phyloP scores from a whole-genome alignment of 1,140 invertebrate species.

The Danaus plexippus region DNA sequence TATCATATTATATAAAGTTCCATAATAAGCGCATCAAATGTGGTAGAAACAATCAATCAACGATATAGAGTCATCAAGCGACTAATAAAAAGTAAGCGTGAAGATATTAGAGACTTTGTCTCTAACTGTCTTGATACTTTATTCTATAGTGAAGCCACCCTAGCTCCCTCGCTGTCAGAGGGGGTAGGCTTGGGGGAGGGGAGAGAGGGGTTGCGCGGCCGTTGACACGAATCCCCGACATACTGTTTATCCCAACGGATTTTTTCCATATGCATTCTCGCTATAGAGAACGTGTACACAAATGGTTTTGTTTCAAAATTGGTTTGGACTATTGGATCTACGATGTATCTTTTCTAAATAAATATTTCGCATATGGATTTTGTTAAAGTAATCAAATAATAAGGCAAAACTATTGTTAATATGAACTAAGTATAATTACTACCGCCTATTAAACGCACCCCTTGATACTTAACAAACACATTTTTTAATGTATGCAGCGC shows the following conservation, averaged over 20 bases:
- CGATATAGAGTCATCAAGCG: slow-evolving; percentile 45
- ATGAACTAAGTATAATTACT: too few relatives aligned
- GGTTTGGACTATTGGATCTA: too few relatives aligned
- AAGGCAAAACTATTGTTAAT: too few relatives aligned
- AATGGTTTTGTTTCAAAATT: slow-evolving; percentile 42
- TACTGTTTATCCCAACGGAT: slow-evolving; percentile 59
- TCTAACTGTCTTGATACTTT: slow-evolving; percentile 52
- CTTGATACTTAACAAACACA: too few relatives aligned
- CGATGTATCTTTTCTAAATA: too few relatives aligned
- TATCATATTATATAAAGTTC: too few relatives aligned
- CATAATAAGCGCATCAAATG: too few relatives aligned
- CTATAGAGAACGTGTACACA: slow-evolving; percentile 39
- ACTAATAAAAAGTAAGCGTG: slow-evolving; percentile 38
- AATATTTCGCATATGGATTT: too few relatives aligned
- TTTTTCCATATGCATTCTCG: slow-evolving; percentile 49
- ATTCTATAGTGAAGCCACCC: slow-evolving; percentile 53
- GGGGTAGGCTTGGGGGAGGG: slow-evolving; percentile 19
- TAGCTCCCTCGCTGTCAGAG: slow-evolving; percentile 34
- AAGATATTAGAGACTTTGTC: slow-evolving; percentile 44
- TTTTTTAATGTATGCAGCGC: too few relatives aligned
- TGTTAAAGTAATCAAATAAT: too few relatives aligned
- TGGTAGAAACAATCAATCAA: slow-evolving; percentile 36
- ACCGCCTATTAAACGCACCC: too few relatives aligned
- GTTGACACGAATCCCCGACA: slow-evolving; percentile 63
- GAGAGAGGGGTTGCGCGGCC: slow-evolving; percentile 39